Conservation (phyloP, 2,797 vertebrate genomes). For the Trematomus bernacchii region DNA sequence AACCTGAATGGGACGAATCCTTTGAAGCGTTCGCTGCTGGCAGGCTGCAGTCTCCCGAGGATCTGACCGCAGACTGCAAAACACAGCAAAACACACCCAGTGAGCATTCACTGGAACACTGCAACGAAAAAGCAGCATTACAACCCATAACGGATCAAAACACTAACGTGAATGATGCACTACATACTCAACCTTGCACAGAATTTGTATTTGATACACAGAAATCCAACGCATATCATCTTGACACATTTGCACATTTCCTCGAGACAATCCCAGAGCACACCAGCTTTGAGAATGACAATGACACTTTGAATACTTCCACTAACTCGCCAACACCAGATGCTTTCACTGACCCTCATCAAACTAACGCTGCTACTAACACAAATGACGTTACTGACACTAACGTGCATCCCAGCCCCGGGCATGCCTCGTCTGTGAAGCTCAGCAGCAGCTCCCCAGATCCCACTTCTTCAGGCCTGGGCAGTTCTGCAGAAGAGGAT, state of each 20-base stretch:
- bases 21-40: slow-evolving; percentile 90
- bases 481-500: slow-evolving; percentile 74
- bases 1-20: slow-evolving; percentile 86
- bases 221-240: slow-evolving; percentile 13
- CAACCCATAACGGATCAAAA: slow-evolving; percentile 10
- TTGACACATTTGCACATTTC: slow-evolving; percentile 49
- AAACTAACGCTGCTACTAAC: slow-evolving; percentile 35
- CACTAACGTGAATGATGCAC: slow-evolving; percentile 33
- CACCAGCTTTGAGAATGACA: slow-evolving; percentile 42
- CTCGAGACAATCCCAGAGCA: slow-evolving; percentile 75
- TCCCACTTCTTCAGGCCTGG: slow-evolving; percentile 68
- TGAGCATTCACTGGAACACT: slow-evolving; percentile 35
- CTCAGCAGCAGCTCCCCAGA: slow-evolving; percentile 60
- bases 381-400: slow-evolving; percentile 24
- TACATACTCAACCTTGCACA: slow-evolving; percentile 27
- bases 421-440: slow-evolving; percentile 12
- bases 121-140: slow-evolving; percentile 30
- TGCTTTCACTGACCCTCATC: slow-evolving; percentile 26
- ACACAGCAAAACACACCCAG: slow-evolving; percentile 39
- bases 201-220: slow-evolving; percentile 4
- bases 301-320: not conserved
- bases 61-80: slow-evolving; percentile 45
- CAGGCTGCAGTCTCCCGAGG: slow-evolving; percentile 84
- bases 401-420: slow-evolving; percentile 18
- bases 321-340: slow-evolving; percentile 23